Conservation (phyloP, 2,888 invertebrate species). For the Pterostichus madidus region DNA sequence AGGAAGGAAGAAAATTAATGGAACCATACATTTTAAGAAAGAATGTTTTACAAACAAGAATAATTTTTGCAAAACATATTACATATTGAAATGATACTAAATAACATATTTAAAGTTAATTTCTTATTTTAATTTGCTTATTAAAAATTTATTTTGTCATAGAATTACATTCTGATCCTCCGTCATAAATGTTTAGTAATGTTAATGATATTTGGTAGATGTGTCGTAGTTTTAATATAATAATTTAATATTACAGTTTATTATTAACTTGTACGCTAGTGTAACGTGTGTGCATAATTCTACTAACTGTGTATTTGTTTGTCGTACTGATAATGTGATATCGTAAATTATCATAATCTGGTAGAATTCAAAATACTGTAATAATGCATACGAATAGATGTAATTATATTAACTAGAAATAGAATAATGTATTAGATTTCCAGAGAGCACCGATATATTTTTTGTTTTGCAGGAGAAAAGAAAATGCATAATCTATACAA, state of each 20-base stretch:
- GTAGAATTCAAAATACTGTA: slow-evolving; percentile 22
- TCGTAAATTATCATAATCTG: slow-evolving; percentile 14
- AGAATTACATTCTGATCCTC: slow-evolving; percentile 61
- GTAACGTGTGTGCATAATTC: slow-evolving; percentile 55
- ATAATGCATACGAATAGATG: slow-evolving; percentile 53
- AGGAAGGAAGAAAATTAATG: slow-evolving; percentile 18
- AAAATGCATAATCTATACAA: no score
- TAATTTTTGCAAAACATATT: neutral
- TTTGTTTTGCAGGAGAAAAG: neutral
- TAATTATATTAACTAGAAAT: slow-evolving; percentile 39
- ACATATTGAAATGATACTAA: slow-evolving; percentile 26
- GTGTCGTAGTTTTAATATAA: slow-evolving; percentile 46
- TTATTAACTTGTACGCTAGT: slow-evolving; percentile 25
- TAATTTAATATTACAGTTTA: slow-evolving; percentile 30
- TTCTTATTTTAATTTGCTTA: slow-evolving; percentile 56
- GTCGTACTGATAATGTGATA: slow-evolving; percentile 50
- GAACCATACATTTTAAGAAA: neutral
- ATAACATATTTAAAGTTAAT: slow-evolving; percentile 27
- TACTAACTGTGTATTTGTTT: slow-evolving; percentile 49
- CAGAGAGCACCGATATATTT: slow-evolving; percentile 28
- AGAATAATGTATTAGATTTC: slow-evolving; percentile 37
- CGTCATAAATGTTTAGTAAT: slow-evolving; percentile 63
- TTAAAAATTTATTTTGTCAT: slow-evolving; percentile 60
- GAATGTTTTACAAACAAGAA: neutral
- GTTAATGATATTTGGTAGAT: slow-evolving; percentile 56